These are phyloP conservation scores for Podarcis siculus DNA, from an alignment of 2,797 vertebrate species.

Conservation along the genomic window DNA sequence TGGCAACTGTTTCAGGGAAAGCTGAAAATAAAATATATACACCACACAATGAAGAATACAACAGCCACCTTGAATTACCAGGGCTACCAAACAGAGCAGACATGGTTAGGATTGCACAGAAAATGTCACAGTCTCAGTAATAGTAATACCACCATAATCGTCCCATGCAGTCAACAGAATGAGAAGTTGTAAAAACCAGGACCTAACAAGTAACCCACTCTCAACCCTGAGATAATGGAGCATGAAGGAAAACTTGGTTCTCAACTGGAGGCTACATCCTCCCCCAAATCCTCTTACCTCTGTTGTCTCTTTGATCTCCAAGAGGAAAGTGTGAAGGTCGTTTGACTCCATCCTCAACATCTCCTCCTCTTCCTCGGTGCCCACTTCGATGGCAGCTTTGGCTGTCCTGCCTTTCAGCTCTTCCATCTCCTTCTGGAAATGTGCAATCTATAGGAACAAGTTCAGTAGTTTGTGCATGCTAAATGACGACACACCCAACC, in stretches of 20 bases:
- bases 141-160: not conserved
- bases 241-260: not conserved
- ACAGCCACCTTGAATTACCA: too few species aligned
- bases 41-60: too few species aligned
- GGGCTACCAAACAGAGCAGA: not conserved
- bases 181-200: not conserved
- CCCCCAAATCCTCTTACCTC: conserved; percentile 79
- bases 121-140: not conserved
- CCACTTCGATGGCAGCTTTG: conserved; percentile 88
- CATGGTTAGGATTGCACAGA: not conserved
- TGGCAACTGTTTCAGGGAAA: too few species aligned
- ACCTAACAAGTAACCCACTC: not conserved
- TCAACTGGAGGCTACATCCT: not conserved
- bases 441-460: conserved; percentile 83
- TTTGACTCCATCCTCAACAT: conserved; percentile 85
- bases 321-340: conserved; percentile 86
- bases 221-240: not conserved
- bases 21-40: too few species aligned
- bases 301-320: conserved; percentile 95
- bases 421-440: conserved; percentile 95
- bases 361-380: conserved; percentile 88
- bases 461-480: not conserved
- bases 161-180: not conserved
- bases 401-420: conserved; percentile 88
- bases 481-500: not conserved